These are phyloP conservation scores for Patella vulgata DNA, from an alignment of 1,140 invertebrate genomes.

Conservation along the genomic window DNA sequence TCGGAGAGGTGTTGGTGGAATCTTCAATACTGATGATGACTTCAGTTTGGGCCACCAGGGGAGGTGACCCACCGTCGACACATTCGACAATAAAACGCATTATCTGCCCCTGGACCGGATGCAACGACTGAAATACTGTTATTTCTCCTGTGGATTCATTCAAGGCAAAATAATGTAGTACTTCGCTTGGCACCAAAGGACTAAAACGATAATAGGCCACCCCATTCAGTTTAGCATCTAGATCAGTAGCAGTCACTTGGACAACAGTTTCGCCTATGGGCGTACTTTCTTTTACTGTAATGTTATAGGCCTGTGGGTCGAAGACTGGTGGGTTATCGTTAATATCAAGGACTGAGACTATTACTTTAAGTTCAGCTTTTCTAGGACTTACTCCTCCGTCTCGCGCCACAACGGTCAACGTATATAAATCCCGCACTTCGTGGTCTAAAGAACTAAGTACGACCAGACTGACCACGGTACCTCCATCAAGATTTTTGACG, in stretches of 20 bases:
- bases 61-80: conserved; percentile 67
- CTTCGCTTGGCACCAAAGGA: conserved; percentile 28
- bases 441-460: conserved; percentile 77
- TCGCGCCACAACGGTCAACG: conserved; percentile 84
- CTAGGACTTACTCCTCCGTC: conserved; percentile 90
- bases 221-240: conserved; percentile 90
- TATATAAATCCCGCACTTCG: conserved; percentile 82
- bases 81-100: conserved; percentile 69
- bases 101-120: conserved; percentile 13
- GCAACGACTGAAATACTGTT: conserved; percentile 14
- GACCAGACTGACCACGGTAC: conserved; percentile 29
- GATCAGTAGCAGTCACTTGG: conserved; percentile 80
- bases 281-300: conserved; percentile 70
- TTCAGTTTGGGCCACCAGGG: conserved; percentile 70
- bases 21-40: conserved; percentile 78
- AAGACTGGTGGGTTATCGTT: conserved; percentile 93
- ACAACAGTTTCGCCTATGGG: conserved; percentile 62
- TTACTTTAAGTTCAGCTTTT: conserved; percentile 82
- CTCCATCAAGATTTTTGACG: conserved; percentile 20
- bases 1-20: conserved; percentile 91
- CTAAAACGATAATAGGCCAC: conserved; percentile 77
- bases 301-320: conserved; percentile 79
- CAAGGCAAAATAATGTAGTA: conserved; percentile 8
- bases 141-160: conserved; percentile 11
- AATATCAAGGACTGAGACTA: conserved; percentile 81